phyloP scores from a whole-genome alignment of 2,113 vertebrate genomes.

The Psephotus haematonotus region DNA sequence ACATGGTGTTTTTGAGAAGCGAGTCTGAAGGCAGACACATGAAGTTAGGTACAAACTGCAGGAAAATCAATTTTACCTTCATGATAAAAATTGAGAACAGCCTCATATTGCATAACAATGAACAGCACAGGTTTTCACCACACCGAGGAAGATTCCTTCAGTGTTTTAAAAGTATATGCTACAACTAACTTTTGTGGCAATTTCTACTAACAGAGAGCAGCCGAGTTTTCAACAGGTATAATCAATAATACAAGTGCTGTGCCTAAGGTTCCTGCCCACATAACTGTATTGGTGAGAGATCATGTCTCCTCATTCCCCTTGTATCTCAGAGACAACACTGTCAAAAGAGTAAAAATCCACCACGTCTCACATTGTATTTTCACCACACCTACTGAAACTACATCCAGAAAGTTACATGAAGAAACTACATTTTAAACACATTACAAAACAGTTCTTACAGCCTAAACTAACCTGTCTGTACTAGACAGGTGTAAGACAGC shows the following conservation, averaged over 20 bases:
- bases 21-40: neutral
- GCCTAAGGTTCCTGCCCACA: neutral
- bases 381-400: neutral
- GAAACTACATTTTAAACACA: neutral
- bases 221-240: neutral
- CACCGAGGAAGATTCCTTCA: neutral
- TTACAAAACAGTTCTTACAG: neutral
- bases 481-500: neutral
- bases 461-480: neutral
- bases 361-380: neutral
- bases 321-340: accelerated
- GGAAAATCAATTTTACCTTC: neutral
- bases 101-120: neutral
- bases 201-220: neutral
- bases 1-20: neutral
- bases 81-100: neutral
- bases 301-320: neutral
- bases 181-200: neutral
- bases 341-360: neutral
- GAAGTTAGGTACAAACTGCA: neutral
- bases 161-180: neutral
- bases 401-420: neutral
- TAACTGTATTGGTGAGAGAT: neutral
- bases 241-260: neutral
- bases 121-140: neutral